Evolutionary conservation across 2,888 invertebrate species (phyloP), one percentile per base, ranked within the genome.

Genomic region (Lomographa bimaculata): DNA sequence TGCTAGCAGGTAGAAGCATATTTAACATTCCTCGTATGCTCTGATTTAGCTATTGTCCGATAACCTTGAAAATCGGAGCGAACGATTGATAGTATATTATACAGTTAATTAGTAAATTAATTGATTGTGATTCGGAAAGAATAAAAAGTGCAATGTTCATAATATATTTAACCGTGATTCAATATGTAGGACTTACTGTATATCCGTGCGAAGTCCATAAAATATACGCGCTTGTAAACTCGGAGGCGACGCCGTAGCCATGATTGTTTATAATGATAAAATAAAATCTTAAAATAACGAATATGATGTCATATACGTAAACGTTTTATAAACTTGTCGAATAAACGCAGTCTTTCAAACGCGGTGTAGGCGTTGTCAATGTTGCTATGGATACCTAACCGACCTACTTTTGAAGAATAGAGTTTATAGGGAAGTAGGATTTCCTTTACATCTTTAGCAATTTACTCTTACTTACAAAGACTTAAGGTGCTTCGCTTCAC

Each of bases 121-220:
- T 38, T 18, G 6, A 4, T 20, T 20, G n/a, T n/a, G n/a, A n/a
- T n/a, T n/a, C n/a, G n/a, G n/a, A n/a, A n/a, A n/a, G n/a, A n/a
- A n/a, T n/a, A n/a, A n/a, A n/a, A n/a, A n/a, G n/a, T n/a, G n/a
- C n/a, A n/a, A n/a, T n/a, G n/a, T n/a, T n/a, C n/a, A n/a, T n/a
- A n/a, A n/a, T n/a, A n/a, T n/a, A n/a, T n/a, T n/a, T n/a, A n/a
- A n/a, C n/a, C n/a, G n/a, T n/a, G n/a, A n/a, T n/a, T n/a, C n/a
- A n/a, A n/a, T n/a, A n/a, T n/a, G n/a, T n/a, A 10, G 14, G 48
- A 78, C 86, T 86, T 66, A 90, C 90, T 82, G 72, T 54, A 90
- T 90, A 47, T 91, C 90, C 7, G 93, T 93, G 35, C 91, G 89
- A 9, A 94, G 75, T 2, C 94, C 94, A 54, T 92, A 91, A 60